Percentiles rank a stretch among this genome's conserved stretches.
These are phyloP conservation scores for Trididemnum clinides DNA, from an alignment of 23 tunicate species.

Conservation along the genomic window DNA sequence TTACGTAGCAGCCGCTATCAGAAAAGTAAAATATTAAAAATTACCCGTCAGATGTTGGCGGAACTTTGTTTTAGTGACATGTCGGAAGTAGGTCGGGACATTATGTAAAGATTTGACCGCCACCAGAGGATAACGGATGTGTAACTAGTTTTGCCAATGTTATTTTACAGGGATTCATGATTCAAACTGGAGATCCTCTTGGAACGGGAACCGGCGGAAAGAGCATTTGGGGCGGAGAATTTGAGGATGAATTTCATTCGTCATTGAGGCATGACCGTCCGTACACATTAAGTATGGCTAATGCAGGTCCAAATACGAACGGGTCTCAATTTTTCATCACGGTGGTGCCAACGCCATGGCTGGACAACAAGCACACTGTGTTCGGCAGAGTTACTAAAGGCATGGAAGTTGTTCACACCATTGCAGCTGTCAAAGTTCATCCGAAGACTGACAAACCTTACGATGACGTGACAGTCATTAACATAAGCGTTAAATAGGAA, in stretches of 20 bases:
- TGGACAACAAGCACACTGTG: conserved; percentile 98
- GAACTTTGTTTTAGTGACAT: too few species aligned
- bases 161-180: conserved; percentile 71
- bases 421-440: conserved; percentile 69
- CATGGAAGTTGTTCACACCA: conserved; percentile 93
- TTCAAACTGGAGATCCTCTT: conserved; percentile 94
- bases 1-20: too few species aligned
- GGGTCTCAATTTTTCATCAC: conserved; percentile 99
- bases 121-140: too few species aligned
- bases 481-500: conserved; percentile 77
- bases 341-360: conserved; percentile 91
- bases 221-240: conserved; percentile 98
- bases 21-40: too few species aligned
- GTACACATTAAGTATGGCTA: conserved; percentile 92
- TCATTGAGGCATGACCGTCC: conserved; percentile 86
- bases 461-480: conserved; percentile 89
- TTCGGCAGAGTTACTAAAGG: conserved; percentile 89
- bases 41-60: too few species aligned
- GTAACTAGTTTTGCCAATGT: background rate
- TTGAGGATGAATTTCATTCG: conserved; percentile 98
- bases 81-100: too few species aligned
- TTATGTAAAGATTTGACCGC: too few species aligned
- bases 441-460: conserved; percentile 98
- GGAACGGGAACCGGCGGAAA: conserved; percentile 99
- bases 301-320: conserved; percentile 97